phyloP scores from a whole-genome alignment of 35 echinoderm and acorn worm genomes.

The Lytechinus pictus region DNA sequence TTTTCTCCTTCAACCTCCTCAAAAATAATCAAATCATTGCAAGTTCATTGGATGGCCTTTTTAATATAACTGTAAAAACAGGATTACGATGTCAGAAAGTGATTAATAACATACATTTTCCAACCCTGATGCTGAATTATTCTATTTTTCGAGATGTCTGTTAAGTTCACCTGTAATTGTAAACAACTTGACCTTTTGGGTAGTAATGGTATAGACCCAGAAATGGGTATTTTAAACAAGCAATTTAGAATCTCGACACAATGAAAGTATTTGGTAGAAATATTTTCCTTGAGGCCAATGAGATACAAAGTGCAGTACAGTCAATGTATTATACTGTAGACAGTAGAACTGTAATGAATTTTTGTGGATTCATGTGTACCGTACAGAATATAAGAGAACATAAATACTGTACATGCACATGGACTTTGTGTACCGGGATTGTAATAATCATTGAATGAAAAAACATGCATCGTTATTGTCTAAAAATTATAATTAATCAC shows the following conservation, averaged over 20 bases:
- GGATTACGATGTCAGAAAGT: neutral
- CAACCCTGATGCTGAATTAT: neutral
- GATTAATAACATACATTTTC: neutral
- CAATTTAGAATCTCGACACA: neutral
- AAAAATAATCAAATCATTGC: no score
- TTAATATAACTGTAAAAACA: no score
- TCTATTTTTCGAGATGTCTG: neutral
- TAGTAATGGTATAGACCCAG: neutral
- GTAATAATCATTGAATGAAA: no score
- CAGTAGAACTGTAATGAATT: no score
- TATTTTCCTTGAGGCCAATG: neutral
- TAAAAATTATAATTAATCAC: no score
- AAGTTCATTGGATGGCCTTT: neutral
- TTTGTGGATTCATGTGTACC: no score
- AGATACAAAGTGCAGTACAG: neutral
- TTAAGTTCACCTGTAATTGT: neutral
- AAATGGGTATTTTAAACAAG: neutral
- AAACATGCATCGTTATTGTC: no score
- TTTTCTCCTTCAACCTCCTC: no score
- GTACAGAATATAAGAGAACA: no score
- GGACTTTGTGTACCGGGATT: no score
- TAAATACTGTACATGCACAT: no score
- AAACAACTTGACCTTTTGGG: neutral
- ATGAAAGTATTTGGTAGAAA: neutral
- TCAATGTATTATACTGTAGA: no score